Evolutionary conservation across 1,140 invertebrate species (phyloP), one percentile per base, ranked within the genome.

Genomic region (Drosophila pachea): DNA sequence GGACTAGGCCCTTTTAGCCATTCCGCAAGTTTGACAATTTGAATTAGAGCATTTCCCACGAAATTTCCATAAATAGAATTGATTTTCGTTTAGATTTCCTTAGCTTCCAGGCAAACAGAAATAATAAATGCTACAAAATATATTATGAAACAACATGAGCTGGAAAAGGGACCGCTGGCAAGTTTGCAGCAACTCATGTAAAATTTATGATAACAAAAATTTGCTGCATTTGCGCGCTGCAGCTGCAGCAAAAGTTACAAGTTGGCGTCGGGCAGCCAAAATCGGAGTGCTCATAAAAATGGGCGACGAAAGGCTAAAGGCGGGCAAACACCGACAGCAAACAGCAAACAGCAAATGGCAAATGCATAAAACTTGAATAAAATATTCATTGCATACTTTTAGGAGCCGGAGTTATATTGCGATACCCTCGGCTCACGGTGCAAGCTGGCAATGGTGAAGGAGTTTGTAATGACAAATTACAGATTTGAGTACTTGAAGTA

Each of bases 381-480:
- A 81, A 81, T 82, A 81, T 81, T 76, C 65, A 81, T 81, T 70
- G 73, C 65, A 76, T 66, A 70, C 78, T 76, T 74, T 81, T 67
- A 76, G 77, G 50, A 58, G 68, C 58, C 48, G 29, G 52, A 67
- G 64, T 67, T 71, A 61, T 76, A 35, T 56, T 62, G 14, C 60
- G 29, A 35, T 35, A 22, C 22, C 22, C 22, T 36, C 56, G 29
- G 31, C 9, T 47, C 7, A 4, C 22, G 3, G 22, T 22, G 22
- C 22, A 22, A 22, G 22, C 35, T 2, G 35, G 52, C 35, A 0
- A 3, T 36, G 9, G 36, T 11, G 4, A 7, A 3, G 36, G 0
- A 38, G 8, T 38, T 40, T 0, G 11, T 0, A 12, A n/a, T 9
- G 8, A 11, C 36, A 38, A 8, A 38, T 8, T 9, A 40, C 38